Evolutionary conservation across 1,140 invertebrate species (phyloP), one percentile per base, ranked within the genome.

Genomic region (Pseudomyrmex pallidus): DNA sequence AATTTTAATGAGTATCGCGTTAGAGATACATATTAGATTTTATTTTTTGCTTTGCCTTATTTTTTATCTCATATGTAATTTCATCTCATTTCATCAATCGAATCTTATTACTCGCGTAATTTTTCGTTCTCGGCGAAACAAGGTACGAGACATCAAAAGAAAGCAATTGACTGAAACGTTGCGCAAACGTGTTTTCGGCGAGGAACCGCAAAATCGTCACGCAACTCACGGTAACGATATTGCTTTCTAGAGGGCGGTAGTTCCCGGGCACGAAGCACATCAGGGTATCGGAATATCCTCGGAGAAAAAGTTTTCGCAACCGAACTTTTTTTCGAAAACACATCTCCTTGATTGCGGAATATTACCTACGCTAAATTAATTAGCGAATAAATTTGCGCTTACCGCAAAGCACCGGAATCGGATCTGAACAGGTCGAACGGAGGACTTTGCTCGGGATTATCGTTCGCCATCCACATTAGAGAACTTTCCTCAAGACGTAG

Each of bases 181-280:
- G 8, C 48, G 25, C 20, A 7, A 35, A 35, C 35, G 35, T 35
- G 35, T 35, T 67, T 67, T 77, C 4, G 13, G 3, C 8, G 44
- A 74, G 59, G 25, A 74, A 17, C 59, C 12, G 25, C 25, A 25
- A 25, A 3, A 25, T 3, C 25, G 35, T 35, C 35, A 57, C 10
- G 8, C 48, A 15, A 12, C 10, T 15, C 48, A 13, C 12, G 48
- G 54, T 48, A 20, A 56, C 4, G 56, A 25, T 3, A 54, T 67
- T 48, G n/a, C 50, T 74, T 85, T 66, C 67, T 56, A 86, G 85
- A 86, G 85, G 86, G 74, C 85, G n/a, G 73, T 84, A 86, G 73
- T 52, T 87, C 10, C 52, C 22, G 25, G 35, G 62, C 3, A n/a
- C 54, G 10, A 48, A 59, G 7, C 17, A 8, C 1, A 35, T 35